These are phyloP conservation scores for Caretta caretta DNA, from an alignment of 2,113 vertebrate species.

Conservation along the genomic window DNA sequence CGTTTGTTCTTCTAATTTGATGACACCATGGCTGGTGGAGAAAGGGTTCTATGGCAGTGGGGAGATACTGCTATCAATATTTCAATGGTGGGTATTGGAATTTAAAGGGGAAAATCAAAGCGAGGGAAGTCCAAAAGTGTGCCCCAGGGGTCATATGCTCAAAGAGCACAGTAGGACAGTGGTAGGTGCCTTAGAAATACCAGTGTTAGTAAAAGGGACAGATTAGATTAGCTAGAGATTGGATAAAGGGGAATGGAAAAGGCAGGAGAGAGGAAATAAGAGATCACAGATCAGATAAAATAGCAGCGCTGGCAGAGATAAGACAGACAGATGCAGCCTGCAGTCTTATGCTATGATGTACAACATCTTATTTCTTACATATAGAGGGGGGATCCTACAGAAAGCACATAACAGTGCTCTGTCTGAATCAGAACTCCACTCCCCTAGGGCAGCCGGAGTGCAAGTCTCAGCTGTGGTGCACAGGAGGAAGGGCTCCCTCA, in stretches of 20 bases:
- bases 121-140: neutral
- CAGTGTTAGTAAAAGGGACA: neutral
- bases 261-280: neutral
- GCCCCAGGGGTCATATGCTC: fast-evolving
- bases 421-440: neutral
- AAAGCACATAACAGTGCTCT: fast-evolving
- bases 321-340: neutral
- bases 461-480: neutral
- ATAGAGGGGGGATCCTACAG: fast-evolving
- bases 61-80: neutral
- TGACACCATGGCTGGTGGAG: neutral
- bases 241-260: neutral
- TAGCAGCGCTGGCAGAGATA: neutral
- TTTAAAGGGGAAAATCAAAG: neutral
- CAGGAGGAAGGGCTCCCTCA: neutral
- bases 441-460: neutral
- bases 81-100: fast-evolving
- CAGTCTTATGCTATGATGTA: fast-evolving
- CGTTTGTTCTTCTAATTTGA: neutral
- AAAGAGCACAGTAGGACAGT: fast-evolving
- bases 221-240: fast-evolving
- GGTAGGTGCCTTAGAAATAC: neutral
- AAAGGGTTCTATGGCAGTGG: neutral
- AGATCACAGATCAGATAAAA: neutral
- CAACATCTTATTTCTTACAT: neutral